phyloP scores from a whole-genome alignment of 2,113 vertebrate species.

The Phodopus roborovskii region DNA sequence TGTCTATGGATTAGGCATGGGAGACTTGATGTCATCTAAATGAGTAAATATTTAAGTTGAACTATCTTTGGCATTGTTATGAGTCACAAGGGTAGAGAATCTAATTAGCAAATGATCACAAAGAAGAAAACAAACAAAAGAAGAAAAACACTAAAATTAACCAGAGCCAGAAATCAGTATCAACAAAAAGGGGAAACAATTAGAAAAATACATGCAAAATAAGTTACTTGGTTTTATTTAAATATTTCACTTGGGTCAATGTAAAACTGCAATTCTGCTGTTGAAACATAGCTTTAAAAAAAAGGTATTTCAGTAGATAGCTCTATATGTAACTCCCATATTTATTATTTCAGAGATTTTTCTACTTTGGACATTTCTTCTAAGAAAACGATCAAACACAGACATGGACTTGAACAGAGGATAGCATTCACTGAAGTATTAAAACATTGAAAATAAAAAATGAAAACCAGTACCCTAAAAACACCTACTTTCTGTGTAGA shows the following conservation, averaged over 20 bases:
- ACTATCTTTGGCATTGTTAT: neutral
- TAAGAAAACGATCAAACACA: neutral
- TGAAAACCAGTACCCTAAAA: neutral
- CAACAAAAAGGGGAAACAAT: neutral
- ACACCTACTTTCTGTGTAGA: neutral
- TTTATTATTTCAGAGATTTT: neutral
- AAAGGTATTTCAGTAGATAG: constrained; percentile 12
- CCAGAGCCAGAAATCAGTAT: neutral
- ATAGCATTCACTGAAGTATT: neutral
- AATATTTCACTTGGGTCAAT: neutral
- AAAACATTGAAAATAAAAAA: constrained; percentile 14
- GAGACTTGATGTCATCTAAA: neutral
- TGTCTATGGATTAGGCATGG: neutral
- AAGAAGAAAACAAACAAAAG: neutral
- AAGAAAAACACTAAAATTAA: neutral
- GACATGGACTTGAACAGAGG: neutral
- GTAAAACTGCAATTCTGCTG: neutral
- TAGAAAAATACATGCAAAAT: neutral
- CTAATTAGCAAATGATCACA: constrained; percentile 4
- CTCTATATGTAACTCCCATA: neutral
- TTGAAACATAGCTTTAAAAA: constrained; percentile 20
- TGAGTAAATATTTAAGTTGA: neutral
- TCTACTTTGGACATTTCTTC: constrained; percentile 4
- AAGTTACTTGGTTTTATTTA: neutral
- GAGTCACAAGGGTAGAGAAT: neutral